phyloP scores from a whole-genome alignment of 2,797 vertebrate genomes.

The Pitangus sulphuratus region DNA sequence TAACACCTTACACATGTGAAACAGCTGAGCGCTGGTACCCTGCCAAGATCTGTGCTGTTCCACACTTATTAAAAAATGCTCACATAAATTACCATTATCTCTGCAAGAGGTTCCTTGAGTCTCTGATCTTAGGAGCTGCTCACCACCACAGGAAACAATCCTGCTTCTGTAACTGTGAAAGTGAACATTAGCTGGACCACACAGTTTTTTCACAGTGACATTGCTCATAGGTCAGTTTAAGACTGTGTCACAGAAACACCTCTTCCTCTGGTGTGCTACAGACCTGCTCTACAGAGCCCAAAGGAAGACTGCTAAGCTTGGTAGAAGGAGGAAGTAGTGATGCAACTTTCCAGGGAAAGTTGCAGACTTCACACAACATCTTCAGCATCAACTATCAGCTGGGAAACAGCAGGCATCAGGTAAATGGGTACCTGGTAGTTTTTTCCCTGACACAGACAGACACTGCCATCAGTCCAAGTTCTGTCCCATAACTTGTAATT shows the following conservation, averaged over 20 bases:
- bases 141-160: neutral
- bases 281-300: neutral
- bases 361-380: neutral
- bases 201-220: neutral
- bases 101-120: neutral
- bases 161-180: neutral
- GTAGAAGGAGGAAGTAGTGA: neutral
- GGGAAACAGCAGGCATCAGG: neutral
- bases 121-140: neutral
- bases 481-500: neutral
- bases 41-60: neutral
- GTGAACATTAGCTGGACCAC: neutral
- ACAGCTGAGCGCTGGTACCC: neutral
- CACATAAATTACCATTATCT: neutral
- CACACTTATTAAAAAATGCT: neutral
- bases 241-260: neutral
- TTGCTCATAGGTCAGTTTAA: neutral
- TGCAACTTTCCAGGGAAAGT: neutral
- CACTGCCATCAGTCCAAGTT: neutral
- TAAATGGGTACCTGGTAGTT: neutral
- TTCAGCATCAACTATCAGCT: neutral
- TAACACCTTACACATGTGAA: rapidly evolving
- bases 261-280: neutral
- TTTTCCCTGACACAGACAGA: neutral
- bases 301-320: neutral